A percentile compares a stretch with the other conserved stretches of the same genome.
phyloP scores from a whole-genome alignment of 2,888 invertebrate species.

The Mesorhabditis sp. region DNA sequence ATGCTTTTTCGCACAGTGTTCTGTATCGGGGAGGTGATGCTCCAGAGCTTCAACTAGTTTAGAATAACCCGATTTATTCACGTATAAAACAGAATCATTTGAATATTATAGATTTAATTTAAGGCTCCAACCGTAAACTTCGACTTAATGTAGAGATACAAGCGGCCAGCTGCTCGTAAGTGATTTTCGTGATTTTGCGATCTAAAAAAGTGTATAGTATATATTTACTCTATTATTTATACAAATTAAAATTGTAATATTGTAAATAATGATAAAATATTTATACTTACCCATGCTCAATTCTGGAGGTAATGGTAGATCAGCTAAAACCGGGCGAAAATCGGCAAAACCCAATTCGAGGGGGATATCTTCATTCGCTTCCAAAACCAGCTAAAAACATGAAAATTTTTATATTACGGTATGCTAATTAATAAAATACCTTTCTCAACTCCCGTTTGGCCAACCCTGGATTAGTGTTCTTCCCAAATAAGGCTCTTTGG shows the following conservation, averaged over 20 bases:
- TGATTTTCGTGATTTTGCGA: constrained; percentile 29
- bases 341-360: constrained; percentile 43
- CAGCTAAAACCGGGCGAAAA: constrained; percentile 34
- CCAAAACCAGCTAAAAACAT: constrained; percentile 22
- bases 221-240: too few relatives aligned
- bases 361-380: constrained; percentile 29
- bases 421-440: constrained; percentile 11
- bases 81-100: too few relatives aligned
- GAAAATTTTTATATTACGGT: neutral
- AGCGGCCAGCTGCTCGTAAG: constrained; percentile 29
- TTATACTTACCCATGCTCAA: constrained; percentile 15
- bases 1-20: too few relatives aligned
- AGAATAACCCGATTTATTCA: neutral
- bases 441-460: constrained; percentile 42
- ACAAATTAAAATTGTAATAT: too few relatives aligned
- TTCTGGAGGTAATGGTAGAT: constrained; percentile 26
- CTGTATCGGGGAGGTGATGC: too few relatives aligned
- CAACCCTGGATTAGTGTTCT: constrained; percentile 21
- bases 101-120: neutral
- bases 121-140: neutral
- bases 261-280: too few relatives aligned
- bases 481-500: constrained; percentile 25
- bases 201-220: too few relatives aligned
- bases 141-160: constrained; percentile 16
- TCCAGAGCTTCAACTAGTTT: too few relatives aligned